Conservation (phyloP, 1,140 invertebrate genomes). For the Harlomillsia oculata region DNA sequence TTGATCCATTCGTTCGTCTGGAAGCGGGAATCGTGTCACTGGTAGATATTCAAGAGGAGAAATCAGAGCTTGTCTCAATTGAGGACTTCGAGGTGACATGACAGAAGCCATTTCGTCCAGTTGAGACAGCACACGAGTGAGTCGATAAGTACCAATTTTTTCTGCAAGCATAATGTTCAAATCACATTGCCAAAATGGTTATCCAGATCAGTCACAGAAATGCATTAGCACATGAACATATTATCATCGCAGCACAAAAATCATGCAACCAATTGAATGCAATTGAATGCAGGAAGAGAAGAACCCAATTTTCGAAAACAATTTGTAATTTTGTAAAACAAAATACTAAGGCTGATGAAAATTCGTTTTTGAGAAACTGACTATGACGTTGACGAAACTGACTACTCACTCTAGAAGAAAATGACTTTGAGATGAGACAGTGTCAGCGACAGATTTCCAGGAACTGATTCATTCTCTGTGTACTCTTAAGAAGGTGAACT, state of each 20-base stretch:
- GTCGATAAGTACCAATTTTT: slow-evolving; percentile 30
- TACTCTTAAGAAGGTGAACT: no score
- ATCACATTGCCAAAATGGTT: no score
- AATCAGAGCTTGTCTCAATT: neutral
- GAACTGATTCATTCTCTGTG: no score
- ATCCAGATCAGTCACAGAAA: no score
- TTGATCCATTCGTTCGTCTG: slow-evolving; percentile 21
- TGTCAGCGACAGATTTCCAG: no score
- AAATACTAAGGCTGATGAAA: neutral
- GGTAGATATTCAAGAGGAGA: slow-evolving; percentile 31
- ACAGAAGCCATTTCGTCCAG: slow-evolving; percentile 32
- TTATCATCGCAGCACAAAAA: neutral
- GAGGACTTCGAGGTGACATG: slow-evolving; percentile 23
- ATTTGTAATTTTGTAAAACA: no score
- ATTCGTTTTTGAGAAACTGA: neutral
- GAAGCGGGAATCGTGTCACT: slow-evolving; percentile 27
- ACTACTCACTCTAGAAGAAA: no score
- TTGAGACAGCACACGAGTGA: slow-evolving; percentile 26
- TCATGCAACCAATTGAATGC: neutral
- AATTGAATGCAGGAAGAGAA: neutral
- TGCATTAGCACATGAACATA: neutral
- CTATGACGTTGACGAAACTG: neutral
- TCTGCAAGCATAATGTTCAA: no score
- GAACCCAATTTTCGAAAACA: neutral
- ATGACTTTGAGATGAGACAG: no score